Conservation (phyloP, 92 coral and sea anemone species). For the Galaxea fascicularis region DNA sequence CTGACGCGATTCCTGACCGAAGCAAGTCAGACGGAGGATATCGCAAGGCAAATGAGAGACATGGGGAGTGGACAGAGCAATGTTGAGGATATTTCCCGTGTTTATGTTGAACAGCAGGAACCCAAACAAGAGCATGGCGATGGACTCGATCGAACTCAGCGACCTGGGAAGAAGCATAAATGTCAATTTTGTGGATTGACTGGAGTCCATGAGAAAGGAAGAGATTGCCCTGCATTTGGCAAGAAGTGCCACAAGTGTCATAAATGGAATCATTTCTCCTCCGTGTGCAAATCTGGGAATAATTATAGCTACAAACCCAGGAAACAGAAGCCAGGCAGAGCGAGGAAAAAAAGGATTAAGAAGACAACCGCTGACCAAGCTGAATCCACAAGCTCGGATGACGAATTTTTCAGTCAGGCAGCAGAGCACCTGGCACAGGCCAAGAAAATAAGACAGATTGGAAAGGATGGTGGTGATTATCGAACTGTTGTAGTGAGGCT, state of each 20-base stretch:
- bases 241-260: no score
- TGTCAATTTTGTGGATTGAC: no score
- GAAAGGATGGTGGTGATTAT: not conserved
- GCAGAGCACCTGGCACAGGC: slow-evolving; percentile 41
- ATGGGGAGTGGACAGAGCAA: slow-evolving; percentile 22
- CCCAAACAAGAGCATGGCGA: no score
- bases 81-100: no score
- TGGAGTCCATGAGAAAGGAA: no score
- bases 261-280: slow-evolving; percentile 7
- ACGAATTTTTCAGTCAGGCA: slow-evolving; percentile 55
- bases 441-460: slow-evolving; percentile 48
- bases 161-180: no score
- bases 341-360: not conserved
- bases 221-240: no score
- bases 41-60: no score
- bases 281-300: slow-evolving; percentile 4
- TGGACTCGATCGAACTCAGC: no score
- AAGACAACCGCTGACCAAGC: slow-evolving; percentile 31
- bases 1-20: no score
- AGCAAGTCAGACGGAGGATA: no score
- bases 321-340: not conserved
- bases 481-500: slow-evolving; percentile 67
- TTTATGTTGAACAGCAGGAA: no score
- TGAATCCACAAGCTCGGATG: slow-evolving; percentile 71
- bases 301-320: not conserved